phyloP scores from a whole-genome alignment of 1,140 invertebrate genomes.

The Bombus terrestris region DNA sequence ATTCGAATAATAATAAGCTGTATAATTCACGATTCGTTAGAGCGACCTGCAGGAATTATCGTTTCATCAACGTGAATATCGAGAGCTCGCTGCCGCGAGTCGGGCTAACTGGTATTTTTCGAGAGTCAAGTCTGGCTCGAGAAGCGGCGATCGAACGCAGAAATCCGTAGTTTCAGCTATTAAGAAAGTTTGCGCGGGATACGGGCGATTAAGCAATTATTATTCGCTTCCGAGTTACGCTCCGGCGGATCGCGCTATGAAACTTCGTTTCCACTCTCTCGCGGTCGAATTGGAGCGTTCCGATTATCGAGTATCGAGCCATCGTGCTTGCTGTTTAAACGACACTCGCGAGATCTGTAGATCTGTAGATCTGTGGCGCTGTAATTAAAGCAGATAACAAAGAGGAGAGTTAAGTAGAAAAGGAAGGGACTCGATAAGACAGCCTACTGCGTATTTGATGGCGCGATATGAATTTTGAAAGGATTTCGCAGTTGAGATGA shows the following conservation, averaged over 20 bases:
- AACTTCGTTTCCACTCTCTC: slow-evolving; percentile 7
- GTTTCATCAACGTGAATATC: slow-evolving; percentile 11
- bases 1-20: slow-evolving; percentile 41
- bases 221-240: slow-evolving; percentile 68
- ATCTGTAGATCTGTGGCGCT: no score
- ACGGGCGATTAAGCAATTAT: slow-evolving; percentile 75
- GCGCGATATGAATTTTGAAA: no score
- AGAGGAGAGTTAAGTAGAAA: no score
- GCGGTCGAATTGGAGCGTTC: not conserved
- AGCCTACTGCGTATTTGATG: no score
- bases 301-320: not conserved
- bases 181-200: slow-evolving; percentile 67
- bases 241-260: slow-evolving; percentile 23
- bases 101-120: slow-evolving; percentile 2
- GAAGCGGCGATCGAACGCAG: not conserved
- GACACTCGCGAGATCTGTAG: not conserved
- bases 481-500: no score
- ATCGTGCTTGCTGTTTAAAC: not conserved
- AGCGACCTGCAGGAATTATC: slow-evolving; percentile 10
- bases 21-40: slow-evolving; percentile 51
- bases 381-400: no score
- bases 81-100: not conserved
- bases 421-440: no score
- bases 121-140: not conserved
- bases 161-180: slow-evolving; percentile 68